Evolutionary conservation across 1,140 invertebrate species (phyloP).

Genomic region (Micrasema longulum): DNA sequence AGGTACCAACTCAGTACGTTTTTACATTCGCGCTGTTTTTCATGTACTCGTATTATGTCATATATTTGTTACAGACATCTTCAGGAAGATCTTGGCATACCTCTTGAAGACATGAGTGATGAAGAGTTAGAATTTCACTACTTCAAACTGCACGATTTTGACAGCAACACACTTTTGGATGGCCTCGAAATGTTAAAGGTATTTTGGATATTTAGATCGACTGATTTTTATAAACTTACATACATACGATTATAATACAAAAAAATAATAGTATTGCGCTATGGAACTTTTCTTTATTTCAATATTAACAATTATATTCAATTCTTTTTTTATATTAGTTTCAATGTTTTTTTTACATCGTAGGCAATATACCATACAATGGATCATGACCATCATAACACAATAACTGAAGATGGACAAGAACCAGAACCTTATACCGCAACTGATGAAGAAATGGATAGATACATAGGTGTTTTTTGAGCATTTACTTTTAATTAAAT

Average conservation of each 20-base stretch:
- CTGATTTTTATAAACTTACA: too few relatives aligned
- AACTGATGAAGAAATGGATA: conserved; percentile 62
- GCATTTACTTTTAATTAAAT: too few relatives aligned
- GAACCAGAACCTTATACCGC: conserved; percentile 54
- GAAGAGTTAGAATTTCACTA: conserved; percentile 80
- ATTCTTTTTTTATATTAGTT: too few relatives aligned
- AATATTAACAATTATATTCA: too few relatives aligned
- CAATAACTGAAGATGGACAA: conserved; percentile 58
- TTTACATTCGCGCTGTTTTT: background rate
- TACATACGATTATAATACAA: too few relatives aligned
- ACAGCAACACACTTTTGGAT: conserved; percentile 84
- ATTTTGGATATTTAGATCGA: too few relatives aligned
- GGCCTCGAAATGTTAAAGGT: conserved; percentile 80
- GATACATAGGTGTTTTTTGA: conserved; percentile 64
- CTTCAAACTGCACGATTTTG: conserved; percentile 82
- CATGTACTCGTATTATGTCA: too few relatives aligned
- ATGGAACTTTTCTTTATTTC: too few relatives aligned
- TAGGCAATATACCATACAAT: conserved; percentile 75
- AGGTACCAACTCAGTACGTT: background rate
- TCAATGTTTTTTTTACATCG: conserved; percentile 13
- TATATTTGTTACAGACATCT: conserved; percentile 76
- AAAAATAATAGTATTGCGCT: too few relatives aligned
- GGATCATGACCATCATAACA: conserved; percentile 64
- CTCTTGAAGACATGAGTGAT: conserved; percentile 73
- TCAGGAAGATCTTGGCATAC: conserved; percentile 77